Evolutionary conservation across 1,140 invertebrate species (phyloP), one percentile per base, ranked within the genome.

Genomic region (Conus betulinus): DNA sequence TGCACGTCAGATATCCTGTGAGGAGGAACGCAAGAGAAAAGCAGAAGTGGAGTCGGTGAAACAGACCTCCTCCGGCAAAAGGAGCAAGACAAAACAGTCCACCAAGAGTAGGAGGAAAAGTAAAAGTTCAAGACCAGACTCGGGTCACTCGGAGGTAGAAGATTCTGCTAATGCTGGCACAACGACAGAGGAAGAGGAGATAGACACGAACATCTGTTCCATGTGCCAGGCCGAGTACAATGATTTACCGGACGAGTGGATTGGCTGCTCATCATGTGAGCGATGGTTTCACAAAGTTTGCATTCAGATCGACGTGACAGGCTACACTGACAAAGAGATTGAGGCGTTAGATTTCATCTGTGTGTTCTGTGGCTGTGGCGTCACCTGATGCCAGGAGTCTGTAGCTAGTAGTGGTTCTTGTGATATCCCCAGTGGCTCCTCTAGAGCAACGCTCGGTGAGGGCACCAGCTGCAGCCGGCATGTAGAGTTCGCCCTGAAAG

Each of bases 141-240:
- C 57, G 6, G 71, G 60, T 55, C 15, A 53, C 60, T 86, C 63
- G 13, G 71, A 78, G 71, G 67, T 55, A 5, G 85, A 87, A 51
- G 85, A 87, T 27, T 87, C 71, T 1, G 85, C n/a, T 20, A 74
- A 87, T 15, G 67, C 71, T 5, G 67, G 71, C 67, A 57, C 71
- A 0, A 57, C 82, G 3, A 84, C 71, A 13, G 85, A 78, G 23
- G 83, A 84, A 15, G 85, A 87, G 52, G 53, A 76, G n/a, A 87
- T 87, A 15, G 85, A 87, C 71, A 87, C 85, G 15, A 87, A 87
- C 85, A 87, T 87, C 53, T 87, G 85, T 27, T 87, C 85, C 74
- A 87, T 74, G 71, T 87, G 85, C 79, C 71, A 78, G 60, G 74
- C 10, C 8, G 85, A 78, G 17, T 87, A 87, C 71, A 74, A 87